Base-by-base conservation (phyloP, 1,140 invertebrate genomes). In the Zaprionus africanus region DNA sequence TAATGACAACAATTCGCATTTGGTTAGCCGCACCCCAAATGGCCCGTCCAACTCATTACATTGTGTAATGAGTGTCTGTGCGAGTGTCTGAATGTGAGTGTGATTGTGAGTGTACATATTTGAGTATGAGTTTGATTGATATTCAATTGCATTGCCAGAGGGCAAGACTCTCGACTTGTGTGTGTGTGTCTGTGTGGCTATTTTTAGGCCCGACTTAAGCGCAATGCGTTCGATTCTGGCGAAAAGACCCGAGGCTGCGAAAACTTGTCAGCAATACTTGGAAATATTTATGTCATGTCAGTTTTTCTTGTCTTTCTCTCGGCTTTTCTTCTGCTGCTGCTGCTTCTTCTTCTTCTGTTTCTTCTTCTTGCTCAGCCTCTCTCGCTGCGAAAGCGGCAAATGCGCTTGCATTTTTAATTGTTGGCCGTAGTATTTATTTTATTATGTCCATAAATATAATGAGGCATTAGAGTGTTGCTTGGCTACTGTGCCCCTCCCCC, bases 371-470 rank as follows among this genome's bases (percentile, higher is more conserved):
- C 38, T 53, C 34, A 31, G 58, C 19, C 51, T 51, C 41, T 53
- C 28, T 49, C 36, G 65, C 46, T 75, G 76, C 76, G 76, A 78
- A 81, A 85, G 83, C 82, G 76, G 82, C 64, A 83, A 87, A 86
- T 83, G 83, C 83, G 85, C 82, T 79, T 90, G 85, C 82, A 90
- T 90, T 90, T 90, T 86, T 90, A 90, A 90, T 90, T 90, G 85
- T 79, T 90, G 86, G 59, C 69, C 78, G 76, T 72, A 88, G 84
- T 87, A 90, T 90, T 90, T 90, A 90, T 85, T 90, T 90, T 90
- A 90, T 90, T 90, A 85, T 90, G 85, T 90, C 85, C 81, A 90
- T 90, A 90, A 90, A 90, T 90, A 90, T 90, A 88, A 88, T 88
- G 85, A 90, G 85, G 70, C 81, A 80, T 72, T 38, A 58, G 84